Evolutionary conservation across 2,888 invertebrate genomes (phyloP), one percentile per base, ranked within the genome.

Genomic region (Tiphia femorata): DNA sequence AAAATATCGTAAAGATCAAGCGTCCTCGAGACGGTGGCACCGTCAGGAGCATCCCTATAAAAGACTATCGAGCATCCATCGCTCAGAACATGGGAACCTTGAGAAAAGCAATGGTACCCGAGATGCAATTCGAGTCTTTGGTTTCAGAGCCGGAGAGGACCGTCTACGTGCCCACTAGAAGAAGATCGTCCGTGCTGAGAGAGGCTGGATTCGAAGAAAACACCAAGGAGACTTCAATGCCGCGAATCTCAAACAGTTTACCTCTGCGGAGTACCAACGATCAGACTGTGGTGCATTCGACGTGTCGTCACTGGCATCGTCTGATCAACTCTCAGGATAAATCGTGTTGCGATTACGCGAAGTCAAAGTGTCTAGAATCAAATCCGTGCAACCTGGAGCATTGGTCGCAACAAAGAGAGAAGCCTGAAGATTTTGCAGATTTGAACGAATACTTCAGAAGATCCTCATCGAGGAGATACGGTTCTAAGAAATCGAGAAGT

Each of bases 21-120:
- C 14, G 52, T 1, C 41, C 43, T 1, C 55, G 50, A 12, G 52
- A 41, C 21, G 57, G 53, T n/a, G 71, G 59, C 4, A 76, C 76
- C 3, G 66, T 72, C 10, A 65, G 73, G 50, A 79, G 72, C 29
- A 79, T 79, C 37, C 78, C 80, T 2, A 76, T 79, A 6, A 79
- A 74, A 49, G 69, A 81, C 53, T 78, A 77, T 40, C 66, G 69
- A 17, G 68, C 76, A 0, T 80, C 79, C 0, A 60, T 79, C 37
- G 76, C 64, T 0, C 69, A 76, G 27, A 75, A 77, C 21, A 56
- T 80, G 14, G 78, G 72, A 2, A 79, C 76, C 0, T 54, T 81
- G 1, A 61, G 67, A 21, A 70, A 66, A 49, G 66, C 75, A 3
- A 5, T 52, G 8, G 67, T 61, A 14, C 62, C 70, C 1, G 71